These are phyloP conservation scores for Valencia hispanica DNA, from an alignment of 2,797 vertebrate species.

Conservation along the genomic window DNA sequence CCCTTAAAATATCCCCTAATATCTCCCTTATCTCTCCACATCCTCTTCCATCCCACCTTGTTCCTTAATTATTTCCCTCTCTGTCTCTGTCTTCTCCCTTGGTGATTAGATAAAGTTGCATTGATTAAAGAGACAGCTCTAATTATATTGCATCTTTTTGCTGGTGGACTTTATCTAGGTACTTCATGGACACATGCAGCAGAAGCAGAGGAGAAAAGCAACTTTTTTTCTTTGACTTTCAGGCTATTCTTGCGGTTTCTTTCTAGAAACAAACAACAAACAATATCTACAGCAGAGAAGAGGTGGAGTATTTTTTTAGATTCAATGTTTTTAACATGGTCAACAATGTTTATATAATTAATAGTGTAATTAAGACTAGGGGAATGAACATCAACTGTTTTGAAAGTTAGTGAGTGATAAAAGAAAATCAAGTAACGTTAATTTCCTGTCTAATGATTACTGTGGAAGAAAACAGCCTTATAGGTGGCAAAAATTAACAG, in stretches of 20 bases:
- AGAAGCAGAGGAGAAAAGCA: conserved; percentile 2
- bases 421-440: conserved; percentile 1
- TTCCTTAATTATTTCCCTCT: conserved; percentile 38
- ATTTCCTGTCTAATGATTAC: background rate
- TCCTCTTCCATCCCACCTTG: conserved; percentile 24
- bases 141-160: conserved; percentile 61
- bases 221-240: conserved; percentile 10
- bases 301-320: conserved; percentile 34
- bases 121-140: conserved; percentile 76
- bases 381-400: conserved; percentile 39
- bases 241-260: background rate
- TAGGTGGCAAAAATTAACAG: background rate
- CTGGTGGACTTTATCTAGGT: conserved; percentile 53
- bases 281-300: background rate
- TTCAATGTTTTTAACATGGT: conserved; percentile 35
- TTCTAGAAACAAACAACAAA: background rate
- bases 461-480: background rate
- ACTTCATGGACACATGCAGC: conserved; percentile 29
- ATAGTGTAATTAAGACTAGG: conserved; percentile 35
- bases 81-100: conserved; percentile 45
- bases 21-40: conserved; percentile 30
- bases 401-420: conserved; percentile 22
- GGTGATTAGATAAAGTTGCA: conserved; percentile 59
- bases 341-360: conserved; percentile 51
- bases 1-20: conserved; percentile 17